Percentiles rank a stretch among this genome's conserved stretches.
phyloP scores from a whole-genome alignment of 2,797 vertebrate genomes.

The Ispidina picta region DNA sequence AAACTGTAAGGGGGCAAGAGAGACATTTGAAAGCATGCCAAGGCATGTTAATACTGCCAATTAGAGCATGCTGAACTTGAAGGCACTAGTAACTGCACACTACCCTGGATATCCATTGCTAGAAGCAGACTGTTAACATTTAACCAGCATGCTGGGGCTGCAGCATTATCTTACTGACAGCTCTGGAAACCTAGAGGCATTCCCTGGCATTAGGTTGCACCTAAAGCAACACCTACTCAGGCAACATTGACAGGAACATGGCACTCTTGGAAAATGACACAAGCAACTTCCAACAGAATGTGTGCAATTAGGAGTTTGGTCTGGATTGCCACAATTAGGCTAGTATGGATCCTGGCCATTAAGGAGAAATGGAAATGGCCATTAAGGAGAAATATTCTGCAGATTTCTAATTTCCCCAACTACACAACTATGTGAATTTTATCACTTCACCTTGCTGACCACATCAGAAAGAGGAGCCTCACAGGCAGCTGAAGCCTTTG shows the following conservation, averaged over 20 bases:
- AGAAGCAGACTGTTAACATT: constrained; percentile 44
- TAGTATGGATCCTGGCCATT: not conserved
- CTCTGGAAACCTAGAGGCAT: not conserved
- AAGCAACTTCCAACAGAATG: not conserved
- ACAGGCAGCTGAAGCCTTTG: not conserved
- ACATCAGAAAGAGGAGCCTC: not conserved
- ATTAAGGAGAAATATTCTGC: not conserved
- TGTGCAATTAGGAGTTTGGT: not conserved
- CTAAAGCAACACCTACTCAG: not conserved
- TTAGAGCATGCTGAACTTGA: constrained; percentile 5
- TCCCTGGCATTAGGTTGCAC: not conserved
- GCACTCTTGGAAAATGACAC: not conserved
- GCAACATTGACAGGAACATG: rapidly evolving
- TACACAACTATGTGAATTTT: not conserved
- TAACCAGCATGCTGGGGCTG: not conserved
- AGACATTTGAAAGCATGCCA: not conserved
- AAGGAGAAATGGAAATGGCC: too few species aligned
- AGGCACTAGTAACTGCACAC: not conserved
- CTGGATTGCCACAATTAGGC: not conserved
- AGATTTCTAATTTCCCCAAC: not conserved
- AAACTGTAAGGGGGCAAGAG: not conserved
- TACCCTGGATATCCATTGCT: not conserved
- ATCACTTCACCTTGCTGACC: not conserved
- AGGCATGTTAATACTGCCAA: not conserved
- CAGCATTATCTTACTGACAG: not conserved